Percentiles rank a stretch among this genome's conserved stretches.
These are phyloP conservation scores for Papilio aristodemus DNA, from an alignment of 1,140 invertebrate species.

Conservation along the genomic window DNA sequence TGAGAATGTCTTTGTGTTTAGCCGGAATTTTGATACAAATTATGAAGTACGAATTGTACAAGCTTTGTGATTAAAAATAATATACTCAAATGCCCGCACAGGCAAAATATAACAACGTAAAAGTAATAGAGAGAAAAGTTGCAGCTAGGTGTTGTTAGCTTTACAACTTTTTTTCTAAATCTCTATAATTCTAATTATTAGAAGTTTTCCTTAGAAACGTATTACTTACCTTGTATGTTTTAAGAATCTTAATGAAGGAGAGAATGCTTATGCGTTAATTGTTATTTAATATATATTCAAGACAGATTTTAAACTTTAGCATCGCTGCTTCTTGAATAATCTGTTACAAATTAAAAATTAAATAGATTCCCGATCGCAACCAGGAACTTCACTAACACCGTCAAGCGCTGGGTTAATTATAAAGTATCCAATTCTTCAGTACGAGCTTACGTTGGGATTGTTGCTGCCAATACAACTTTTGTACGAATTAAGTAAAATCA, in stretches of 20 bases:
- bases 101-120: no score
- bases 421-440: constrained; percentile 4
- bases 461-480: neutral
- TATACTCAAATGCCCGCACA: no score
- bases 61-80: neutral
- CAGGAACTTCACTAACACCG: neutral
- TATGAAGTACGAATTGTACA: neutral
- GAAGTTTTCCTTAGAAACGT: no score
- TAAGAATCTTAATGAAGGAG: no score
- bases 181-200: no score
- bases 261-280: neutral
- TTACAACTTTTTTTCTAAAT: no score
- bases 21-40: neutral
- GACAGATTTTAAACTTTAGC: neutral
- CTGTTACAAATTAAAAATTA: constrained; percentile 14
- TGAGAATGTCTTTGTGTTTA: constrained; percentile 6
- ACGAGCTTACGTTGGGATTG: constrained; percentile 1
- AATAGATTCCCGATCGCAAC: neutral
- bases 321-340: constrained; percentile 8
- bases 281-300: neutral
- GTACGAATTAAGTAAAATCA: neutral
- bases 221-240: no score
- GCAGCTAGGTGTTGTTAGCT: no score
- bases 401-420: neutral
- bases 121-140: no score